Evolutionary conservation across 2,113 vertebrate genomes (phyloP).

Genomic region (Myiopsitta monachus): DNA sequence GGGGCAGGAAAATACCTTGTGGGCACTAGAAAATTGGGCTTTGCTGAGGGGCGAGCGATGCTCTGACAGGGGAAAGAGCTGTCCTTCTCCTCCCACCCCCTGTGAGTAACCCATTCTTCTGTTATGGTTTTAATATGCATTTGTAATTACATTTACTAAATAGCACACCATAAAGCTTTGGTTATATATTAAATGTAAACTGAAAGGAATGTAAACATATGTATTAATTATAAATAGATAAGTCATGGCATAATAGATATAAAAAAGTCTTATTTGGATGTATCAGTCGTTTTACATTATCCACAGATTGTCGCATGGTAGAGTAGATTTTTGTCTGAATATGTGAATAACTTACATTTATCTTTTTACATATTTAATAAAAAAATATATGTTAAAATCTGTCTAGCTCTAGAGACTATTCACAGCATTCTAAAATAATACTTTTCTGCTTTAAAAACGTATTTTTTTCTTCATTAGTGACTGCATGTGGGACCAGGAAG

Average conservation of each 20-base stretch:
- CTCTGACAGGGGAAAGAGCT: constrained; percentile 62
- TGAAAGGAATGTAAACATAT: constrained; percentile 99
- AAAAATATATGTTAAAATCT: constrained; percentile 85
- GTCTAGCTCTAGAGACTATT: constrained; percentile 63
- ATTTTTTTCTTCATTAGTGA: neutral
- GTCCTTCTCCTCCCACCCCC: constrained; percentile 24
- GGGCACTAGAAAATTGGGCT: constrained; percentile 42
- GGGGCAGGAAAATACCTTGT: constrained; percentile 11
- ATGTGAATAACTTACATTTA: constrained; percentile 98
- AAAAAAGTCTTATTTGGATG: constrained; percentile 85
- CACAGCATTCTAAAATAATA: neutral
- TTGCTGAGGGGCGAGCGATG: constrained; percentile 66
- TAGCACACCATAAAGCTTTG: constrained; percentile 89
- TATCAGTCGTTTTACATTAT: constrained; percentile 91
- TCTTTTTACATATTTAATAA: constrained; percentile 99
- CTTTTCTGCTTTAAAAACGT: neutral
- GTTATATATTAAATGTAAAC: constrained; percentile 97
- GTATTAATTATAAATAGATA: constrained; percentile 97
- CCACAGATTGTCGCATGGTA: constrained; percentile 95
- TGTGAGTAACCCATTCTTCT: constrained; percentile 75
- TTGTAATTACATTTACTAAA: constrained; percentile 89
- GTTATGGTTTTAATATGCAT: constrained; percentile 81
- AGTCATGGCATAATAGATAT: constrained; percentile 81
- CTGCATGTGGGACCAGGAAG: neutral
- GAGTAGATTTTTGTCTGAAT: constrained; percentile 88